Evolutionary conservation across 2,797 vertebrate genomes (phyloP), one percentile per base, ranked within the genome.

Genomic region (Perodicticus potto): DNA sequence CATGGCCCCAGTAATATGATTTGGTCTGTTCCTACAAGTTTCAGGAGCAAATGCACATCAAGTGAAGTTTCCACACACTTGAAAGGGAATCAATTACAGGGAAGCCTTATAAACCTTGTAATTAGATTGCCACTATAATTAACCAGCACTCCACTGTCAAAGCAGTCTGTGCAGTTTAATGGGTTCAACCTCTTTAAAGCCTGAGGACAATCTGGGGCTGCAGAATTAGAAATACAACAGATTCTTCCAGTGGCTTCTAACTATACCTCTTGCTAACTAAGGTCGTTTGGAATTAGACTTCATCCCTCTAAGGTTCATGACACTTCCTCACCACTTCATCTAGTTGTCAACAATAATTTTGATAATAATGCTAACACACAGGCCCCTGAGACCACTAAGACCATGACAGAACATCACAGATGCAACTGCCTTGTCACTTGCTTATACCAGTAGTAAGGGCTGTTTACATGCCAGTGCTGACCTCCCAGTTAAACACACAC

Each of bases 71-170:
- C 90, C 83, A 92, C 92, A 96, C 59, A 92, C 89, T 97, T 94
- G 93, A 97, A 97, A 97, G 78, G 85, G 85, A 97, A 94, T 97
- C 96, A 97, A 95, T 97, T 97, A 95, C 65, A 84, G 89, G 82
- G 86, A 91, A 96, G 88, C 91, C 86, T 92, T 95, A 91, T 96
- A 97, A 97, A 86, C 92, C 86, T 96, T 96, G 92, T 97, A 97
- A 97, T 98, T 97, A 97, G 82, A 96, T 96, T 87, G 82, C 92
- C 90, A 76, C 96, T 93, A 82, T 97, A 97, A 97, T 98, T 98
- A 97, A 93, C 91, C 88, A 94, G 49, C 93, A 94, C 87, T 93
- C 45, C 27, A 7, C 87, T 97, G 94, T 97, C 95, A 97, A 91
- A 97, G 94, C 87, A 93, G 65, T 94, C 95, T 92, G 83, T 0